phyloP scores from a whole-genome alignment of 1,140 invertebrate species.

The Diorhabda sublineata region DNA sequence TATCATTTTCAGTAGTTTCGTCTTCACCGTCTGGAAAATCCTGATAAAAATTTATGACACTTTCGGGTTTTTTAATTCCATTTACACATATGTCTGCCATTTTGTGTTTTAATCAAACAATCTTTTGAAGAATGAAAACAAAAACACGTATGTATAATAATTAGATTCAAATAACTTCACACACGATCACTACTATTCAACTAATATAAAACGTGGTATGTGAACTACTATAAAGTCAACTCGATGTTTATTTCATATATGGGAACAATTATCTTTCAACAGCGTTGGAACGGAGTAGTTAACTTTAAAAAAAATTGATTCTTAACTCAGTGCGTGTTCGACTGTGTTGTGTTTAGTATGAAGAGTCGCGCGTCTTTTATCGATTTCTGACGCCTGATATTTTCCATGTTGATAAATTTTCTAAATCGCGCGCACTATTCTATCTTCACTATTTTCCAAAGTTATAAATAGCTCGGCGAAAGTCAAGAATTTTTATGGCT shows the following conservation, averaged over 20 bases:
- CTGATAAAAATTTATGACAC: constrained; percentile 25
- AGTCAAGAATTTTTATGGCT: not conserved
- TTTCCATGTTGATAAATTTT: not conserved
- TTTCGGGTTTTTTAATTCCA: constrained; percentile 8
- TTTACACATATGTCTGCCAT: constrained; percentile 14
- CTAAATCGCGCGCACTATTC: not conserved
- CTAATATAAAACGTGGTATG: not conserved
- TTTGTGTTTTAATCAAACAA: not conserved
- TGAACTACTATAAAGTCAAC: not conserved
- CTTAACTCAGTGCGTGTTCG: not conserved
- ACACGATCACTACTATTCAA: not conserved
- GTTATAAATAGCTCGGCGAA: not conserved
- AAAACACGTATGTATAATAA: not conserved
- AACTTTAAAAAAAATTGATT: not conserved
- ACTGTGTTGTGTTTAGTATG: not conserved
- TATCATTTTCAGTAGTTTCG: constrained; percentile 21
- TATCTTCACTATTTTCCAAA: not conserved
- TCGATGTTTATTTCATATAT: not conserved
- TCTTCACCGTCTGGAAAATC: constrained; percentile 26
- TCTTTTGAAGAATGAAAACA: not conserved
- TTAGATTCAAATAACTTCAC: not conserved
- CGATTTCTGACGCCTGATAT: constrained; percentile 1
- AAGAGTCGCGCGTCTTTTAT: not conserved
- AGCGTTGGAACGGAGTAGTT: not conserved
- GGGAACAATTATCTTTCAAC: not conserved